Conservation (phyloP, 2,797 vertebrate species). For the Anguilla anguilla region DNA sequence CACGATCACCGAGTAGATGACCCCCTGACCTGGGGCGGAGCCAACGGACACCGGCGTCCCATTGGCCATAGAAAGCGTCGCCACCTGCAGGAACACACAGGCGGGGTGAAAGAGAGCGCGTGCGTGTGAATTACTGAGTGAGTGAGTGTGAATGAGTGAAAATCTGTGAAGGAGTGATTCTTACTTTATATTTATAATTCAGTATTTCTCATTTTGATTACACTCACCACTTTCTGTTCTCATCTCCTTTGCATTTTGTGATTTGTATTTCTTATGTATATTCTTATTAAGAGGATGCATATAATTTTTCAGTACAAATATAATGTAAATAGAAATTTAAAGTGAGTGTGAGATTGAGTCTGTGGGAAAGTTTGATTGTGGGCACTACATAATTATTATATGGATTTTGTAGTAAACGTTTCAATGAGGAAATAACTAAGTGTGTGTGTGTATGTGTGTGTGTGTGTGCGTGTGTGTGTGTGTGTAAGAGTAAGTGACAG, state of each 20-base stretch:
- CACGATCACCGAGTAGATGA: constrained; percentile 89
- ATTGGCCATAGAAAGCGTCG: constrained; percentile 75
- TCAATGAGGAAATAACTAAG: neutral
- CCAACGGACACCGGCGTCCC: constrained; percentile 75
- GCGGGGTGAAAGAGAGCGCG: neutral
- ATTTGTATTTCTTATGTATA: too few relatives aligned
- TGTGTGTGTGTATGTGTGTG: neutral
- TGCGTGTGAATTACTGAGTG: neutral
- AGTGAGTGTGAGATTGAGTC: too few relatives aligned
- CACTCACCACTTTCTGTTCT: too few relatives aligned
- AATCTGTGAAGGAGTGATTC: neutral
- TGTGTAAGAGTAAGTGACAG: neutral
- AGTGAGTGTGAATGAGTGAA: neutral
- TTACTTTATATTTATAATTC: neutral
- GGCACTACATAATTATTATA: too few relatives aligned
- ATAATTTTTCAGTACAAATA: too few relatives aligned
- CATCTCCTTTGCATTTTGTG: too few relatives aligned
- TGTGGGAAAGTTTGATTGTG: too few relatives aligned
- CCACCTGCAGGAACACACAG: constrained; percentile 69
- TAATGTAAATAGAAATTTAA: too few relatives aligned
- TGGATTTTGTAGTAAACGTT: neutral
- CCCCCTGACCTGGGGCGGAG: constrained; percentile 86
- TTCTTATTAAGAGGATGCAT: too few relatives aligned
- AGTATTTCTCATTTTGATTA: too few relatives aligned
- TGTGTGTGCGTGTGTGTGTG: neutral